phyloP scores from a whole-genome alignment of 2,113 vertebrate genomes.

The Cacatua alba region DNA sequence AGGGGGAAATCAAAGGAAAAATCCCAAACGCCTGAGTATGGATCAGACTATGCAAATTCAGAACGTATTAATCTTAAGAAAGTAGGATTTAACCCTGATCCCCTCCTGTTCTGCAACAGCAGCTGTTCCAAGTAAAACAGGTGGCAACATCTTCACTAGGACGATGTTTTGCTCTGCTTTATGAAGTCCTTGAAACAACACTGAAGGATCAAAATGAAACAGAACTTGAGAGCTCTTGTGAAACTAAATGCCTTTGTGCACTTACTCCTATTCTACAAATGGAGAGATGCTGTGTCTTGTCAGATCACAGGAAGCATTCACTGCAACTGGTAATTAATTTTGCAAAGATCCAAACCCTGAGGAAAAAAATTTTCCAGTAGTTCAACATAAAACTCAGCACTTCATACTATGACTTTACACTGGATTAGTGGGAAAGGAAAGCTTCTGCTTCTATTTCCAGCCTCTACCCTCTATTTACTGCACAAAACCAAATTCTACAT shows the following conservation, averaged over 20 bases:
- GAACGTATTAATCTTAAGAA: not conserved
- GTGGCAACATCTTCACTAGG: not conserved
- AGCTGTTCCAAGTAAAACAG: not conserved
- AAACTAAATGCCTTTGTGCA: not conserved
- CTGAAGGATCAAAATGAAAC: not conserved
- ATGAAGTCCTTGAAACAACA: not conserved
- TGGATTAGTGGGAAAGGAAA: not conserved
- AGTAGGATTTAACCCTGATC: not conserved
- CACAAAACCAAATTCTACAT: not conserved
- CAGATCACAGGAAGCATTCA: not conserved
- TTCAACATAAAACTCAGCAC: not conserved
- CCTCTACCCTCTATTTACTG: not conserved
- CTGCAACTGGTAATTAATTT: not conserved
- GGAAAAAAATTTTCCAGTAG: not conserved
- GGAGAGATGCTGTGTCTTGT: not conserved
- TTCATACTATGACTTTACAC: not conserved
- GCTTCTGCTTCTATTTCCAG: not conserved
- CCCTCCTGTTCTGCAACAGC: not conserved
- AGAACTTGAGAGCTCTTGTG: not conserved
- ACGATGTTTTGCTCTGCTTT: not conserved
- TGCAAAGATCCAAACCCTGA: not conserved
- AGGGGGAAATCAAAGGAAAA: not conserved
- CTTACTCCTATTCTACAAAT: not conserved
- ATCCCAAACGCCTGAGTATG: not conserved
- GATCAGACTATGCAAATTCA: not conserved